Percentiles rank a stretch among this genome's conserved stretches.
phyloP scores from a whole-genome alignment of 2,888 invertebrate species.

The Dromius quadrimaculatus region DNA sequence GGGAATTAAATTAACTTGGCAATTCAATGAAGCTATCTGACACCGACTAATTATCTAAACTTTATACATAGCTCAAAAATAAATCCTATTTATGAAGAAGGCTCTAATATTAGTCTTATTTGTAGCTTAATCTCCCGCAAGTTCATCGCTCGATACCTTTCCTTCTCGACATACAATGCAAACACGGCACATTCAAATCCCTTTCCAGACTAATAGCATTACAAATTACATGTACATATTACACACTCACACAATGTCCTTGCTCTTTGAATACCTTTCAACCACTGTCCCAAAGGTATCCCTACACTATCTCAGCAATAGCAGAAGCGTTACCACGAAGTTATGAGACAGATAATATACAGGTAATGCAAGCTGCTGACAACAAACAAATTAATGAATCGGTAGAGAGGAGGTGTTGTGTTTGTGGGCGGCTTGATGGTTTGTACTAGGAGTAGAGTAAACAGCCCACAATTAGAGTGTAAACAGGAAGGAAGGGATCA shows the following conservation, averaged over 20 bases:
- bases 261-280: not conserved
- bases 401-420: not conserved
- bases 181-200: constrained; percentile 31
- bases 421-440: not conserved
- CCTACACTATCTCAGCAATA: not conserved
- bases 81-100: no score
- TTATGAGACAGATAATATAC: constrained; percentile 12
- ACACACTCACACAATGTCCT: not conserved
- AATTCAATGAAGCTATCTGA: no score
- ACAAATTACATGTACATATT: constrained; percentile 1
- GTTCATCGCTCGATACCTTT: constrained; percentile 18
- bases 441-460: not conserved
- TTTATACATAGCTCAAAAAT: no score
- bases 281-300: not conserved
- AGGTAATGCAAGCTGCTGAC: constrained; percentile 15
- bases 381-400: constrained; percentile 26
- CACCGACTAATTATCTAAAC: no score
- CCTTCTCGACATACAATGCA: constrained; percentile 21
- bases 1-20: no score
- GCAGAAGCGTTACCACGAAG: not conserved
- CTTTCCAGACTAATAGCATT: constrained; percentile 25
- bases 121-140: no score
- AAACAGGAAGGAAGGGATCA: constrained; percentile 1
- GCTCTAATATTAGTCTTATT: no score
- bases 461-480: not conserved